Base-by-base conservation (phyloP, 2,888 invertebrate genomes). In the Orgyia antiqua region DNA sequence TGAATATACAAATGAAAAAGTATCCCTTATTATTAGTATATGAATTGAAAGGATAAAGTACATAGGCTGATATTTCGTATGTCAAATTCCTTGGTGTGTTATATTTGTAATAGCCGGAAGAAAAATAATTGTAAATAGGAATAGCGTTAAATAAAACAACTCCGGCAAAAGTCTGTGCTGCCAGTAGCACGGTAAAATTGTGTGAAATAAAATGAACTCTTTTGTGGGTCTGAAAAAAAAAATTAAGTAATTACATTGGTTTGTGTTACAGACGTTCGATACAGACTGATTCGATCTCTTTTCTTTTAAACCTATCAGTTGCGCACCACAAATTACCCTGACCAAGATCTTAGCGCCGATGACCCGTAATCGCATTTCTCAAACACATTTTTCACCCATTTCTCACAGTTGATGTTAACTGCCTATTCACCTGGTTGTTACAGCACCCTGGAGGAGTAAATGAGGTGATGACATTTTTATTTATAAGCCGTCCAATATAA, bases 51-150 rank as follows among this genome's bases (percentile, higher is more conserved):
- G 51, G 51, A 25, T 46, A 40, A 1, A 29, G 2, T 1, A 27
- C 26, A 13, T 46, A 47, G 1, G 44, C 9, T 3, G 51, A 32
- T 3, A 39, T 49, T 25, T 51, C 42, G 12, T 28, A 49, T 2
- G 42, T 31, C 5, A 39, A 27, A 9, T 51, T 46, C 15, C 21
- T 25, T 0, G 19, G 4, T 2, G 24, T 31, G 3, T 28, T 28
- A 0, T 13, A 5, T 1, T 24, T 29, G 18, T 24, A 38, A 3
- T 28, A 32, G 2, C 33, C 39, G 0, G 31, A 18, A 1, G 24
- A 13, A 10, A 32, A 30, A 11, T 38, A 42, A 12, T 38, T 38
- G 19, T 34, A 38, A 12, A 42, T 12, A 2, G 45, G 42, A 2
- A 32, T 38, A 1, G 24, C 8, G 7, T 33, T 39, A 7, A 29